phyloP scores from a whole-genome alignment of 2,888 invertebrate genomes.

The Lypha dubia region DNA sequence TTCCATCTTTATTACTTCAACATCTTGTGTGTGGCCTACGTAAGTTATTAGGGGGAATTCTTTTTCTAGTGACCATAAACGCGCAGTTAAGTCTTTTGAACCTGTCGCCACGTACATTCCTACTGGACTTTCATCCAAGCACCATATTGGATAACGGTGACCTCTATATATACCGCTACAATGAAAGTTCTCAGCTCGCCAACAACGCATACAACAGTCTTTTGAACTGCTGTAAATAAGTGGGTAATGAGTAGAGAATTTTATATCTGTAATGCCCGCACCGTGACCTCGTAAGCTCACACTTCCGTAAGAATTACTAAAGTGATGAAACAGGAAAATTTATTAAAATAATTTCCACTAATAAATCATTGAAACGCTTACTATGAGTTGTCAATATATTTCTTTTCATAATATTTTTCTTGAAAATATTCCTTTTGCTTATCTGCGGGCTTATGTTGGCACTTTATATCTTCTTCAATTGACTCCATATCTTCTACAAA shows the following conservation, averaged over 20 bases:
- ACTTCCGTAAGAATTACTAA: slow-evolving; percentile 84
- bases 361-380: slow-evolving; percentile 72
- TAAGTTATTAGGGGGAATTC: slow-evolving; percentile 92
- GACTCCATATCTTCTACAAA: slow-evolving; percentile 75
- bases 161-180: slow-evolving; percentile 88
- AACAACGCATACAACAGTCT: slow-evolving; percentile 90
- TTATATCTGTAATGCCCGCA: slow-evolving; percentile 87
- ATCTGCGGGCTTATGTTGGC: slow-evolving; percentile 55
- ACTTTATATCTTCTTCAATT: slow-evolving; percentile 68
- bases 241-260: slow-evolving; percentile 85
- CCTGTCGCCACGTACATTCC: slow-evolving; percentile 94
- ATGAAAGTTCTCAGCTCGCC: slow-evolving; percentile 87
- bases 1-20: slow-evolving; percentile 87
- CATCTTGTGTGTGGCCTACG: slow-evolving; percentile 94
- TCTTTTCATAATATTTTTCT: slow-evolving; percentile 73
- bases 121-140: slow-evolving; percentile 88
- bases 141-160: slow-evolving; percentile 95
- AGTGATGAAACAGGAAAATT: slow-evolving; percentile 7
- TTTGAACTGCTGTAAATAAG: slow-evolving; percentile 89
- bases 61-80: slow-evolving; percentile 92
- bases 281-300: slow-evolving; percentile 89
- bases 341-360: not conserved
- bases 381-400: slow-evolving; percentile 80
- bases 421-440: slow-evolving; percentile 71
- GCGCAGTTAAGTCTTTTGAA: slow-evolving; percentile 92